These are phyloP conservation scores for Sardina pilchardus DNA, from an alignment of 2,113 vertebrate species.

Conservation along the genomic window DNA sequence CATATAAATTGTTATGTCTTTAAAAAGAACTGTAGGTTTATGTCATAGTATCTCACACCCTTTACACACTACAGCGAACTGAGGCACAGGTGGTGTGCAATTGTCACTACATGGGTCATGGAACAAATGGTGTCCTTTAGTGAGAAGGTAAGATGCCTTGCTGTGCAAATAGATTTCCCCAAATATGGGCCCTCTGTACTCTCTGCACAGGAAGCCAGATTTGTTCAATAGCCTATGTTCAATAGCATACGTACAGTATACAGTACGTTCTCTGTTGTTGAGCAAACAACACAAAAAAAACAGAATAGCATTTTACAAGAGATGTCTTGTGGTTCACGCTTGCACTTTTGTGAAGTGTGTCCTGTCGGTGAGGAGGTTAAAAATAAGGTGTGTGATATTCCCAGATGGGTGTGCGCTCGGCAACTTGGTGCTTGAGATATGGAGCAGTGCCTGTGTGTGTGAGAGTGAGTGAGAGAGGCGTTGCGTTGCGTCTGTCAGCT, in stretches of 20 bases:
- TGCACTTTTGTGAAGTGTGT: neutral
- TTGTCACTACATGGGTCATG: neutral
- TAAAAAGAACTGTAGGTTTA: neutral
- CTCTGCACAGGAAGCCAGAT: neutral
- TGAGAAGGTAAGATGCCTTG: neutral
- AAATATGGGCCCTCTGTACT: neutral
- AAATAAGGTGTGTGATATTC: neutral
- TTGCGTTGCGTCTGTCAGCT: neutral
- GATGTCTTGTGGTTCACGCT: too few relatives aligned
- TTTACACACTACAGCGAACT: neutral
- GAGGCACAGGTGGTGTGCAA: neutral
- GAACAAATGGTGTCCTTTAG: neutral
- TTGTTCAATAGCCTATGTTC: neutral
- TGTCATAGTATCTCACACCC: neutral
- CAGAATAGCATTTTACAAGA: neutral
- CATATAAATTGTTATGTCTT: slow-evolving; percentile 17
- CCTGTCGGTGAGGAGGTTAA: neutral
- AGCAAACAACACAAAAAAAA: neutral
- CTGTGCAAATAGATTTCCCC: neutral
- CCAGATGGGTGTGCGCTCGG: neutral
- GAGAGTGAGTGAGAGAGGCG: neutral
- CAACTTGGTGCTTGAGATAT: neutral
- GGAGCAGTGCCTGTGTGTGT: neutral
- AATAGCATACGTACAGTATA: too few relatives aligned
- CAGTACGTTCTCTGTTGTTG: neutral